Evolutionary conservation across 2,797 vertebrate species (phyloP), one percentile per base, ranked within the genome.

Genomic region (Allobates femoralis): DNA sequence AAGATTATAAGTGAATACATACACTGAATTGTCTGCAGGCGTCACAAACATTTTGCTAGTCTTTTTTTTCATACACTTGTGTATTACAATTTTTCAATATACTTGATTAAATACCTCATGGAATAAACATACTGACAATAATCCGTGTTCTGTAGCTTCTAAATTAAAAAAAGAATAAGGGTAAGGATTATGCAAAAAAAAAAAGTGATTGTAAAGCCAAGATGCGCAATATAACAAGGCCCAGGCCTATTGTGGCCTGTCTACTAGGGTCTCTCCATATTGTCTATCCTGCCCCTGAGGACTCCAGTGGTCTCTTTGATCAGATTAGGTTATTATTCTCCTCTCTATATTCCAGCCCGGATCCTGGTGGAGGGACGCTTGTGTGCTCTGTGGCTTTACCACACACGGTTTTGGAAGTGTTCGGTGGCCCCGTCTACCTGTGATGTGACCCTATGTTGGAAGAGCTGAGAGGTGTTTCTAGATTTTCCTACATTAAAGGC

Each of bases 361-460:
- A 55, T 37, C 41, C 19, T 3, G 23, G 76, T 32, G 64, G 53
- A n/a, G 21, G 62, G n/a, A 74, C 30, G 30, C 82, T 46, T 21
- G 64, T 73, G n/a, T 74, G n/a, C 41, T 74, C 83, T 88, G 86
- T 67, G 82, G 86, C 69, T 84, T 84, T 85, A 50, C 82, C 86
- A 81, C 82, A 85, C 77, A 88, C 86, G 67, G 77, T 75, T 32
- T 66, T 32, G 77, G 69, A 84, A 76, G 69, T 51, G 37, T 75
- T 58, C 81, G 77, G 86, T 88, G 86, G 86, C 82, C 79, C 19
- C 6, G 14, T 69, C 37, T 66, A 66, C 64, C 75, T 28, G 46
- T 88, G 67, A 84, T 76, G 56, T 74, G 62, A 30, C 46, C 67
- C 16, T 12, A 46, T 81, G 46, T 26, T 81, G 77, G 67, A 81